These are phyloP conservation scores for Drosophila yakuba DNA, from an alignment of 1,140 invertebrate genomes.

Conservation along the genomic window DNA sequence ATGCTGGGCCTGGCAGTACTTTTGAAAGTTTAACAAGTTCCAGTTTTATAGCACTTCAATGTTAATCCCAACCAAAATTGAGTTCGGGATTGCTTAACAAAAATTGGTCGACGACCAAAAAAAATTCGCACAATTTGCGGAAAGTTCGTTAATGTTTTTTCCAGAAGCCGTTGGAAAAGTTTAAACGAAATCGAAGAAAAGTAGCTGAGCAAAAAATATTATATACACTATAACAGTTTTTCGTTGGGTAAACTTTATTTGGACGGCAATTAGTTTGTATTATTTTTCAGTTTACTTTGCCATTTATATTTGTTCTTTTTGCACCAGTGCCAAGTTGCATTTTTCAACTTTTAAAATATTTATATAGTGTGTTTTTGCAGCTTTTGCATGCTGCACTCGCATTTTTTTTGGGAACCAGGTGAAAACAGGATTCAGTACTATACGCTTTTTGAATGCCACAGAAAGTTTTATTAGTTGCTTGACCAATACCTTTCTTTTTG, in stretches of 20 bases:
- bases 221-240: constrained; percentile 52
- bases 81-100: constrained; percentile 46
- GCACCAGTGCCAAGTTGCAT: constrained; percentile 24
- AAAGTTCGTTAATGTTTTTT: constrained; percentile 28
- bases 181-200: constrained; percentile 40
- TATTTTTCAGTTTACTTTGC: constrained; percentile 57
- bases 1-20: constrained; percentile 28
- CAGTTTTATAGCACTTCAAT: constrained; percentile 69
- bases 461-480: constrained; percentile 77
- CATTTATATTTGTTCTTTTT: constrained; percentile 21
- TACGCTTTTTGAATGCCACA: constrained; percentile 49
- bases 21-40: constrained; percentile 35
- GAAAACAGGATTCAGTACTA: constrained; percentile 35
- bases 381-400: not conserved
- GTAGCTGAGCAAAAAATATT: constrained; percentile 47
- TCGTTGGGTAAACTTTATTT: constrained; percentile 66
- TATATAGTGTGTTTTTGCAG: constrained; percentile 48
- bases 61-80: constrained; percentile 77
- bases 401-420: constrained; percentile 13
- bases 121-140: constrained; percentile 55
- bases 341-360: constrained; percentile 75
- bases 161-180: constrained; percentile 23
- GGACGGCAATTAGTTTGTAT: constrained; percentile 69
- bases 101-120: constrained; percentile 49
- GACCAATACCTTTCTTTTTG: constrained; percentile 55